Evolutionary conservation across 2,113 vertebrate genomes (phyloP).

Genomic region (Pelecanoides urinatrix): DNA sequence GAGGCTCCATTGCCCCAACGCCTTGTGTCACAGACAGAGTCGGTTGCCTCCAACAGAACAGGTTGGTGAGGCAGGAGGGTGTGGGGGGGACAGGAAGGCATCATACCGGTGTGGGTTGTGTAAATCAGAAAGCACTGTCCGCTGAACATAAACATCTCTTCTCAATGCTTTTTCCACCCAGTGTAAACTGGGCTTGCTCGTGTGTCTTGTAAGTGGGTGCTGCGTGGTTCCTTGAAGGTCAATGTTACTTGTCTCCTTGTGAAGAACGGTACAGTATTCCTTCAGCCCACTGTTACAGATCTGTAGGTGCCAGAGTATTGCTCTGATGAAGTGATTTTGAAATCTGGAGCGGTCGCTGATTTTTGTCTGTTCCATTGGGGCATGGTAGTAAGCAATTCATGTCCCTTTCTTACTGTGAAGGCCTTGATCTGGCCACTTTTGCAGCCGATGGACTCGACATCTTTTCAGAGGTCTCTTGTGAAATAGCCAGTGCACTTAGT

Average conservation of each 20-base stretch:
- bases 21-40: conserved; percentile 81
- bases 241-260: rapidly evolving
- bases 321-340: not conserved
- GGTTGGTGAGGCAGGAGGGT: conserved; percentile 78
- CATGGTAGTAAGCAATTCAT: rapidly evolving
- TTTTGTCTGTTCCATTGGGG: rapidly evolving
- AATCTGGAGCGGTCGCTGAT: not conserved
- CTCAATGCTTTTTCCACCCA: not conserved
- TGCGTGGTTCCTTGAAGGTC: not conserved
- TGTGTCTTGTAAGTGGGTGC: not conserved
- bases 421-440: not conserved
- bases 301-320: not conserved
- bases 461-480: not conserved
- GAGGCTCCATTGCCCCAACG: conserved; percentile 83
- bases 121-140: too few relatives aligned
- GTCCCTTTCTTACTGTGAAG: not conserved
- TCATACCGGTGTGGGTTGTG: not conserved
- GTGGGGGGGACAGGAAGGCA: not conserved
- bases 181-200: not conserved
- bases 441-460: not conserved
- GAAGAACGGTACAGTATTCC: rapidly evolving
- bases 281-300: rapidly evolving
- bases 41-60: conserved; percentile 81
- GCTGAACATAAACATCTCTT: rapidly evolving
- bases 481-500: not conserved